These are phyloP conservation scores for Pseudomugil tenellus DNA, from an alignment of 2,797 vertebrate genomes.

Conservation along the genomic window DNA sequence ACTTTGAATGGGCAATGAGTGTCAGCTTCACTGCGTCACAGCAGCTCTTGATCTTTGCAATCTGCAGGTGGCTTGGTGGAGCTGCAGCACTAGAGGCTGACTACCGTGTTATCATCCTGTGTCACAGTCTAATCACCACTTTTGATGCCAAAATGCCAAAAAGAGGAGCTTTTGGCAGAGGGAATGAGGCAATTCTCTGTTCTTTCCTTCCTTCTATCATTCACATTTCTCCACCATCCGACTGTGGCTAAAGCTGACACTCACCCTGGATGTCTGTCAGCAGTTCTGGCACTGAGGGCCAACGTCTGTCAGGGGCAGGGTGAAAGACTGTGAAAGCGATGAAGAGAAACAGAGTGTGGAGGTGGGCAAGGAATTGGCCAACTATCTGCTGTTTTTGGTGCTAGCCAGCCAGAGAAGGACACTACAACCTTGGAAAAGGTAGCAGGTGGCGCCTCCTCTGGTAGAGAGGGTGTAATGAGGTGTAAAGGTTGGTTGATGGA, in stretches of 20 bases:
- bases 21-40: constrained; percentile 10
- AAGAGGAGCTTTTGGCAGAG: constrained; percentile 65
- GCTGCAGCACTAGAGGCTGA: constrained; percentile 35
- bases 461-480: constrained; percentile 62
- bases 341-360: constrained; percentile 15
- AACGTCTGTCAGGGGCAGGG: constrained; percentile 56
- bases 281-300: constrained; percentile 62
- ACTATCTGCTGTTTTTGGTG: constrained; percentile 45
- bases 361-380: constrained; percentile 33
- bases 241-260: constrained; percentile 76
- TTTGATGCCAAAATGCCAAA: constrained; percentile 59
- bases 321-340: constrained; percentile 29
- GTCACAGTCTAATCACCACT: constrained; percentile 53
- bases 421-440: constrained; percentile 61
- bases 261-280: constrained; percentile 63
- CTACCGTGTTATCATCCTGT: constrained; percentile 48
- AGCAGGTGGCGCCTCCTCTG: constrained; percentile 71
- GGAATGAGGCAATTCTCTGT: constrained; percentile 49
- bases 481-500: constrained; percentile 53
- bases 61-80: constrained; percentile 51
- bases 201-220: constrained; percentile 34
- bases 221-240: constrained; percentile 55
- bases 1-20: constrained; percentile 11
- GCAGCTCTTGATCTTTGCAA: constrained; percentile 49
- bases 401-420: constrained; percentile 50